A percentile compares a stretch with the other conserved stretches of the same genome.
Conservation (phyloP, 2,888 invertebrate genomes). For the Ochropleura leucogaster region DNA sequence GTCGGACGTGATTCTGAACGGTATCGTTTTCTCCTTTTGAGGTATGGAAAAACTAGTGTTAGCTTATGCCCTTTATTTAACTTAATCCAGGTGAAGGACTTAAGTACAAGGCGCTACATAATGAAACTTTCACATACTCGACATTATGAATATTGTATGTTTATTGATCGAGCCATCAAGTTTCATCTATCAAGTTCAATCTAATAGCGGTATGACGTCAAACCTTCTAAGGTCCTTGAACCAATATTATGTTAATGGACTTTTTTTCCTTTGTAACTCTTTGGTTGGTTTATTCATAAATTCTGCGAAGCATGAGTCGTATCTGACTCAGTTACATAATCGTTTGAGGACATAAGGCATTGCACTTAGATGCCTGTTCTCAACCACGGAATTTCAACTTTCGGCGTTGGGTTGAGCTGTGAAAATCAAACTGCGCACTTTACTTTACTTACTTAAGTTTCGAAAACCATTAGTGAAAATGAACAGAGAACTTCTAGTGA, state of each 20-base stretch:
- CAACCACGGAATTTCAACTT: no score
- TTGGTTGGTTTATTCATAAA: background rate
- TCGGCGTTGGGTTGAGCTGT: no score
- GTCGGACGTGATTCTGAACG: no score
- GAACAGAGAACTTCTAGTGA: no score
- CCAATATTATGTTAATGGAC: background rate
- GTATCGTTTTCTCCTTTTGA: no score
- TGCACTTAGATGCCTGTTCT: no score
- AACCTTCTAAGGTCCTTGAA: slow-evolving; percentile 29
- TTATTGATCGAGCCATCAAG: slow-evolving; percentile 1
- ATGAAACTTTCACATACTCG: background rate
- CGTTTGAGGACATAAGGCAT: background rate
- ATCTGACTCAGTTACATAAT: background rate
- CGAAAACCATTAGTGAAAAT: no score
- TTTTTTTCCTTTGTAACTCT: background rate
- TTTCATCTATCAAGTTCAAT: slow-evolving; percentile 9
- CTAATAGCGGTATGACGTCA: slow-evolving; percentile 45
- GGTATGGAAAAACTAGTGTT: background rate
- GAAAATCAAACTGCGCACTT: no score
- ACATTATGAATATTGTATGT: slow-evolving; percentile 35
- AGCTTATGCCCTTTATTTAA: background rate
- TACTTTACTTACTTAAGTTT: no score
- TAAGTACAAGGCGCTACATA: background rate
- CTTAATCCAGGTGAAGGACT: background rate
- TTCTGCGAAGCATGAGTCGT: background rate